Conservation (phyloP, 2,113 vertebrate species). For the Tyto alba region DNA sequence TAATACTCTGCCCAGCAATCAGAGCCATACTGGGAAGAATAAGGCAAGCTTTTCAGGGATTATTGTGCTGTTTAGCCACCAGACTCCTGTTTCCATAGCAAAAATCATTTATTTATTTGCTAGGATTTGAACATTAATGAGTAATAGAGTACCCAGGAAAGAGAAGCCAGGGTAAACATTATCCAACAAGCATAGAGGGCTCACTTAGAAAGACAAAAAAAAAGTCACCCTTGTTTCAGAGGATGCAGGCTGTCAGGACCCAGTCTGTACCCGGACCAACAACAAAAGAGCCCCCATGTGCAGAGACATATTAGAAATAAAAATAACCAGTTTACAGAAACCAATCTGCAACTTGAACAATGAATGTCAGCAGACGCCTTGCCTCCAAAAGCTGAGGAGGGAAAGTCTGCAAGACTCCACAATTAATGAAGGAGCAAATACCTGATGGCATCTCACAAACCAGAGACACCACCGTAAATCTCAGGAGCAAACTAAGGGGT, state of each 20-base stretch:
- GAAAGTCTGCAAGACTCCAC: neutral
- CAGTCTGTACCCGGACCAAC: neutral
- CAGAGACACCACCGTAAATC: neutral
- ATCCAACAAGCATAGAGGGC: neutral
- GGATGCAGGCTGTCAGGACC: neutral
- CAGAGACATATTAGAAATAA: neutral
- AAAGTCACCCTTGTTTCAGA: neutral
- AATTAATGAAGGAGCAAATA: neutral
- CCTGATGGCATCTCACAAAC: neutral
- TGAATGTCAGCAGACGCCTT: neutral
- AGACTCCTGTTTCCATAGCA: neutral
- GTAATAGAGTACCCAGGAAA: neutral
- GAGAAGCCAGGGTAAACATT: neutral
- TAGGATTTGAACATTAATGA: neutral
- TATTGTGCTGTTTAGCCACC: neutral
- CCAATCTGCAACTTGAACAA: fast-evolving
- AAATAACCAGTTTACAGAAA: neutral
- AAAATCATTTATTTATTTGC: neutral
- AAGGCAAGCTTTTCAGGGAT: neutral
- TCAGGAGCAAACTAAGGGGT: neutral
- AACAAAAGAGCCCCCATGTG: neutral
- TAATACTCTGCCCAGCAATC: neutral
- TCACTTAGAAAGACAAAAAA: neutral
- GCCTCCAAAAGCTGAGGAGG: neutral
- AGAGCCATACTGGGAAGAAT: neutral